Evolutionary conservation across 2,888 invertebrate genomes (phyloP).

Genomic region (Dioctria linearis): DNA sequence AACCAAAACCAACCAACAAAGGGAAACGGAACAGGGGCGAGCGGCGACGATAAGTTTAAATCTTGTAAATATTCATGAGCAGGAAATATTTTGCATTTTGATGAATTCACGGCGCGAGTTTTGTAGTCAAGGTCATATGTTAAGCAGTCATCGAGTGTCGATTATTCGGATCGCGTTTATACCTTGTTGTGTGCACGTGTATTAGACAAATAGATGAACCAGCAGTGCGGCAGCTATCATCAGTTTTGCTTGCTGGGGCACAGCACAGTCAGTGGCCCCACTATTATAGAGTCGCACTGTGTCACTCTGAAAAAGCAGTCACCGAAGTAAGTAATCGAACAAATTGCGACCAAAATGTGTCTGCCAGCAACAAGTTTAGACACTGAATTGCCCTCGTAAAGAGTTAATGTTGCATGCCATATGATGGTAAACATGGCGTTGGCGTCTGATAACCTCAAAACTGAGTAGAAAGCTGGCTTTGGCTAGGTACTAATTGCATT

Average conservation of each 20-base stretch:
- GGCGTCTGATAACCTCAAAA: constrained; percentile 36
- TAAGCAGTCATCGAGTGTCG: constrained; percentile 58
- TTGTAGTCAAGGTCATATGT: constrained; percentile 61
- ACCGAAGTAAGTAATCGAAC: constrained; percentile 13
- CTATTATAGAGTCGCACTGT: not conserved
- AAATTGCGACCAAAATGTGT: constrained; percentile 18
- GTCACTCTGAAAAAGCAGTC: constrained; percentile 13
- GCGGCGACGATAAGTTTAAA: constrained; percentile 49
- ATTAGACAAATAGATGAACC: not conserved
- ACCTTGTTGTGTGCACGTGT: constrained; percentile 36
- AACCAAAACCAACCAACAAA: not conserved
- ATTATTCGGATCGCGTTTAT: constrained; percentile 52
- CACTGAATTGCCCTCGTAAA: constrained; percentile 30
- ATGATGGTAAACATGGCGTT: not conserved
- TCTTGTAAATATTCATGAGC: constrained; percentile 61
- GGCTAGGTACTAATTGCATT: constrained; percentile 6
- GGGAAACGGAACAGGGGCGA: not conserved
- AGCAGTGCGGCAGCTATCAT: not conserved
- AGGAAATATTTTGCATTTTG: constrained; percentile 62
- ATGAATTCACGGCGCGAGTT: constrained; percentile 61
- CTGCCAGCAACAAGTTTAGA: constrained; percentile 19
- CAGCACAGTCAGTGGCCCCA: not conserved
- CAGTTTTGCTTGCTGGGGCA: no score
- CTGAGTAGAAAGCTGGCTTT: not conserved
- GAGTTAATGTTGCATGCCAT: constrained; percentile 29